Percentiles rank a stretch among this genome's conserved stretches.
Conservation (phyloP, 2,113 vertebrate species). For the Planiliza haematocheilus region DNA sequence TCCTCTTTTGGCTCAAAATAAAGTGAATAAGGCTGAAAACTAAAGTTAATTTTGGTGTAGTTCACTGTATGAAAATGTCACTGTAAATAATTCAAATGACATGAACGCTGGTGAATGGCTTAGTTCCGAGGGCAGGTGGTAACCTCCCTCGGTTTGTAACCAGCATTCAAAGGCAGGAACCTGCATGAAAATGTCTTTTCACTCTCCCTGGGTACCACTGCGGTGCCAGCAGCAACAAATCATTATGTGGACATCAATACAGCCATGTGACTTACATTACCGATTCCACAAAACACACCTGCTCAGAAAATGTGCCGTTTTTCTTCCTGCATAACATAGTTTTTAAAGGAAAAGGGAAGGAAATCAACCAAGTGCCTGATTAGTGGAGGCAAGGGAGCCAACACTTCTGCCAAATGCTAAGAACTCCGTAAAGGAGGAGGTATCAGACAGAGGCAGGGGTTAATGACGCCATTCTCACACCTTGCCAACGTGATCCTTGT, state of each 20-base stretch:
- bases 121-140: slow-evolving; percentile 18
- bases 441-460: slow-evolving; percentile 38
- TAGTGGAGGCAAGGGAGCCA: background rate
- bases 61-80: slow-evolving; percentile 35
- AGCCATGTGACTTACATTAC: background rate
- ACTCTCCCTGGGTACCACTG: slow-evolving; percentile 8
- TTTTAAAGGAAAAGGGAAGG: background rate
- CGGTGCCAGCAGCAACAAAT: slow-evolving; percentile 36
- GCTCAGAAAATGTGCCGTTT: background rate
- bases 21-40: background rate
- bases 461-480: slow-evolving; percentile 48
- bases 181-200: slow-evolving; percentile 21
- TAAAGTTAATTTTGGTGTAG: slow-evolving; percentile 28
- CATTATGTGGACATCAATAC: slow-evolving; percentile 21
- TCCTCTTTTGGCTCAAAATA: too few species aligned
- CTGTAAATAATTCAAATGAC: slow-evolving; percentile 42
- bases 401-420: slow-evolving; percentile 18
- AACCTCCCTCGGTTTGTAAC: slow-evolving; percentile 4
- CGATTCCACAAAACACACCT: background rate
- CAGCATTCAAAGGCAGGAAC: slow-evolving; percentile 9
- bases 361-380: slow-evolving; percentile 1
- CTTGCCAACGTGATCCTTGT: slow-evolving; percentile 46
- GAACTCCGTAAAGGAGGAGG: background rate
- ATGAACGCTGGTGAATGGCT: slow-evolving; percentile 1
- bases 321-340: background rate